Base-by-base conservation (phyloP, 2,797 vertebrate genomes). In the Tinamus major region DNA sequence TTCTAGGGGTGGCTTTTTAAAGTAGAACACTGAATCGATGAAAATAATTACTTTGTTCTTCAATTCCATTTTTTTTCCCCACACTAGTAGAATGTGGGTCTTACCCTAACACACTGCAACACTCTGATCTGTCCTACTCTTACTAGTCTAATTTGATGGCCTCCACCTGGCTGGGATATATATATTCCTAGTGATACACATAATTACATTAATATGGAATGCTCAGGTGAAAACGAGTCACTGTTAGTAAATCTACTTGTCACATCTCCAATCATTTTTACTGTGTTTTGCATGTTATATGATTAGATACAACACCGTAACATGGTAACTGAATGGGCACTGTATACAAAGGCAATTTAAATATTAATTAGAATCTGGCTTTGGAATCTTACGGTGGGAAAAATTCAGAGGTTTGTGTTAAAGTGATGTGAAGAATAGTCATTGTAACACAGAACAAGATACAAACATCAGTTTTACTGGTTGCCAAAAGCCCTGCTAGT, bases 131-230 rank as follows among this genome's bases (percentile, higher is more conserved):
- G 16, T 9, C 6, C 1, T 5, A 0, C 4, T 69, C 8, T 13
- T 35, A 13, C 31, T 11, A 16, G n/a, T n/a, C 3, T 55, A 0
- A 4, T 7, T 6, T 39, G 48, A 16, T 49, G 42, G 46, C 53
- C 39, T 59, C 62, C 33, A 1, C 9, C 7, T 0, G 1, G 10
- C 16, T 44, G 65, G 58, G 41, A 24, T 15, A 10, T 15, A 10
- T 15, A 0, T 37, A 2, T n/a, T 10, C 7, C 0, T 53, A 14
- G 23, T 48, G 85, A 10, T 14, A 7, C 11, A 7, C 1, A 0
- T 21, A 6, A 63, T 23, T 92, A 23, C 8, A 9, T 0, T 5
- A 42, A 2, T 58, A 64, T 53, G 56, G 13, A 20, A 16, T n/a
- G 8, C 44, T 53, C 42, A 42, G 3, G 2, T 20, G 14, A 62